Conservation (phyloP, 1,140 invertebrate genomes). For the Apis florea region DNA sequence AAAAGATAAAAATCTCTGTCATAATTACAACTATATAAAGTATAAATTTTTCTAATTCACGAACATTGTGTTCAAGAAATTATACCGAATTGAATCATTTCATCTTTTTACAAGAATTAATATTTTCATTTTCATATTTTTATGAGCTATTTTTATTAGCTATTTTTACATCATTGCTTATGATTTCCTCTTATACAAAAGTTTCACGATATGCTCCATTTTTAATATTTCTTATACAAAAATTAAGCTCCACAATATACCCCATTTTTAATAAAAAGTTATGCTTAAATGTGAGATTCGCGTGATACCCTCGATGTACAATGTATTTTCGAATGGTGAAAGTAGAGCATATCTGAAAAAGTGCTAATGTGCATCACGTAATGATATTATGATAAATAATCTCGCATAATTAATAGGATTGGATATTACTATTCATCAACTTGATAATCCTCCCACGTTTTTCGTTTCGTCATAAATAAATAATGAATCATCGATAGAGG, state of each 20-base stretch:
- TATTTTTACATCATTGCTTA: slow-evolving; percentile 4
- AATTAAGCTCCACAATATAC: neutral
- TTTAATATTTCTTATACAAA: neutral
- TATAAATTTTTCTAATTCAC: neutral
- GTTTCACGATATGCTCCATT: neutral
- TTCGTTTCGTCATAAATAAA: neutral
- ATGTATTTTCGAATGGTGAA: slow-evolving; percentile 12
- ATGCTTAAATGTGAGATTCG: slow-evolving; percentile 8
- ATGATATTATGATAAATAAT: slow-evolving; percentile 8
- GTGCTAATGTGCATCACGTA: neutral
- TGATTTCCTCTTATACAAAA: neutral
- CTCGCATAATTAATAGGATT: neutral
- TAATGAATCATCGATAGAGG: neutral
- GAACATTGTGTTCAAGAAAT: no score
- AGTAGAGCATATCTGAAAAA: slow-evolving; percentile 31
- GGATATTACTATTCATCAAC: neutral
- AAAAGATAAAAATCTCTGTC: no score
- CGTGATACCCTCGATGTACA: neutral
- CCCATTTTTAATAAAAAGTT: neutral
- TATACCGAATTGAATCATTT: neutral
- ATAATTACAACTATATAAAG: no score
- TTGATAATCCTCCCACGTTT: neutral
- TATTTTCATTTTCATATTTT: no score
- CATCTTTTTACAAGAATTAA: neutral
- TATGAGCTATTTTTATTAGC: neutral